These are phyloP conservation scores for Panurus biarmicus DNA, from an alignment of 2,113 vertebrate species.

Conservation along the genomic window DNA sequence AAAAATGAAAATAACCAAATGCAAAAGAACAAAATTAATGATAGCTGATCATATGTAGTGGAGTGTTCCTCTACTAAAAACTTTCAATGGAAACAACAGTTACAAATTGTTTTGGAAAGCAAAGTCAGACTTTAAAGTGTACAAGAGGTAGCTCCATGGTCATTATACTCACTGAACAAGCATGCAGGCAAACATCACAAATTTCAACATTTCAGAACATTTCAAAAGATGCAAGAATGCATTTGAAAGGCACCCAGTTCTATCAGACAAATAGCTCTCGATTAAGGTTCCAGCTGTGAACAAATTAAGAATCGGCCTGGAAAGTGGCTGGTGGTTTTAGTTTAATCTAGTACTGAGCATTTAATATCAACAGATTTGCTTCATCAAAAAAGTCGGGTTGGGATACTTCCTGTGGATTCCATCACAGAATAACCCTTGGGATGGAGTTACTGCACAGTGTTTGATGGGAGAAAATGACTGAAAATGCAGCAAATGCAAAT, in stretches of 20 bases:
- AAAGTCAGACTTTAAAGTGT: slow-evolving; percentile 12
- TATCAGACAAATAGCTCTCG: slow-evolving; percentile 2
- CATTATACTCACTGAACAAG: slow-evolving; percentile 14
- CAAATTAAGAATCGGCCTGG: slow-evolving; percentile 9
- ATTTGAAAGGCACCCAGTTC: slow-evolving; percentile 39
- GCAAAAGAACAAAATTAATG: slow-evolving; percentile 27
- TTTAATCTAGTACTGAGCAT: background rate
- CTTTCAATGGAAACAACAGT: slow-evolving; percentile 1
- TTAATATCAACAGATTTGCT: background rate
- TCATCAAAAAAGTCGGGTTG: background rate
- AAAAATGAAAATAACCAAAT: slow-evolving; percentile 50
- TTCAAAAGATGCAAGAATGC: slow-evolving; percentile 2
- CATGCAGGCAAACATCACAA: background rate
- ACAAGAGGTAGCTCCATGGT: slow-evolving; percentile 8
- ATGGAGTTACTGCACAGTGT: background rate
- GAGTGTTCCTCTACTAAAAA: background rate
- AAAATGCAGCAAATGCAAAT: background rate
- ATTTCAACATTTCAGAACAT: background rate
- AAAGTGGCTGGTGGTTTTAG: background rate
- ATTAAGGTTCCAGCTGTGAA: slow-evolving; percentile 55
- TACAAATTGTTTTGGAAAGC: slow-evolving; percentile 22
- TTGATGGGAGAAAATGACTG: background rate
- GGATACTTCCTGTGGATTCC: background rate
- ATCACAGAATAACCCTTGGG: background rate
- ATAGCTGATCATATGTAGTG: background rate